Base-by-base conservation (phyloP, 2,113 vertebrate genomes). In the Cepphus grylle region DNA sequence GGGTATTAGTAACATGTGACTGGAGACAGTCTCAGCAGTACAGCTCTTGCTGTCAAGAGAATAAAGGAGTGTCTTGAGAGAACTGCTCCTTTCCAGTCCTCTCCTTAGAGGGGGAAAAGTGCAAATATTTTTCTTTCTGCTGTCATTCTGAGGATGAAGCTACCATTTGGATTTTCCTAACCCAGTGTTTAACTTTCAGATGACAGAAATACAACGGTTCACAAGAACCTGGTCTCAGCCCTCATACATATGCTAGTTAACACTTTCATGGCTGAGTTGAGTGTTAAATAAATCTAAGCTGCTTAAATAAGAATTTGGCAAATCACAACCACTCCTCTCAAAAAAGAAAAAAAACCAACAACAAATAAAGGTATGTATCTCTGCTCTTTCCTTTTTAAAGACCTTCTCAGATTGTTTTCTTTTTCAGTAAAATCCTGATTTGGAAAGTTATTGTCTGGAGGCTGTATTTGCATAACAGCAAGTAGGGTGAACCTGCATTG, bases 111-210 rank as follows among this genome's bases (percentile, higher is more conserved):
- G 36, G 53, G 49, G 15, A 88, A 93, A 93, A 93, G 90, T 85
- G 71, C 93, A 96, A 93, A 85, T 82, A 90, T 96, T 97, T 88
- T 93, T 89, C 89, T 85, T 93, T 85, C 70, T 96, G 53, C 71
- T 95, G 85, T 88, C 78, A 76, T 85, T 95, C 77, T 69, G 66
- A 94, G 49, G 58, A 82, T 83, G 84, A 91, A 94, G 62, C 84
- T 58, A 88, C 92, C 78, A 91, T 91, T 96, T 95, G 66, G 81
- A 86, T 53, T 94, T 95, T 70, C 32, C 50, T 92, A 94, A 80
- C 59, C 42, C 61, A 62, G 19, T 92, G 93, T 94, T 97, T 95
- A 95, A 86, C 62, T 95, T 87, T 93, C 74, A 96, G 49, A 85
- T 90, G 92, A 92, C 85, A 94, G 84, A 93, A 96, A 87, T 81